Percentiles rank a stretch among this genome's conserved stretches.
Evolutionary conservation across 2,797 vertebrate species (phyloP).

Genomic region (Clarias pachynema): DNA sequence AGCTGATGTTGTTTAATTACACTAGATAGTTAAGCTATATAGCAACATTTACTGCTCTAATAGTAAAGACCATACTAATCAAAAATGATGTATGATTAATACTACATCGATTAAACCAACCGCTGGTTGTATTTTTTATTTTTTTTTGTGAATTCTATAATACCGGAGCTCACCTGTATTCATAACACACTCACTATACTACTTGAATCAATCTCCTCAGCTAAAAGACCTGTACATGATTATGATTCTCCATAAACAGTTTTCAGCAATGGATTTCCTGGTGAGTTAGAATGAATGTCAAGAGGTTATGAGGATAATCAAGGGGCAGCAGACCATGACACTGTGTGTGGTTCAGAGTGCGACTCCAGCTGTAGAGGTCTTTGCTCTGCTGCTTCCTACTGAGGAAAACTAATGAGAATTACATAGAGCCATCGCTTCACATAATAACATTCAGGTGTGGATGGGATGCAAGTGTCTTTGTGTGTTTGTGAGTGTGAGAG

Average conservation of each 20-base stretch:
- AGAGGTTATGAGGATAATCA: constrained; percentile 50
- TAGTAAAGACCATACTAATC: not conserved
- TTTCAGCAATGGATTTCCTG: constrained; percentile 16
- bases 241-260: constrained; percentile 8
- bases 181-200: not conserved
- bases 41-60: constrained; percentile 55
- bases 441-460: constrained; percentile 38
- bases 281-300: constrained; percentile 44
- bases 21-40: not conserved
- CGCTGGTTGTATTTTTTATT: not conserved
- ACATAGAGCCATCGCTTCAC: constrained; percentile 39
- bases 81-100: not conserved
- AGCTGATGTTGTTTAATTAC: not conserved
- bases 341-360: constrained; percentile 32
- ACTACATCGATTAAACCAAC: not conserved
- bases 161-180: not conserved
- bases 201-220: not conserved
- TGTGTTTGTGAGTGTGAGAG: constrained; percentile 11
- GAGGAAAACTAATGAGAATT: constrained; percentile 41
- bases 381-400: constrained; percentile 27
- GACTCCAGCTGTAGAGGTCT: constrained; percentile 39
- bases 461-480: constrained; percentile 24
- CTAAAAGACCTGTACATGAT: constrained; percentile 6
- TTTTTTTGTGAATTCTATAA: not conserved
- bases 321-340: constrained; percentile 42